phyloP scores from a whole-genome alignment of 1,140 invertebrate genomes.

The Polypedilum vanderplanki region DNA sequence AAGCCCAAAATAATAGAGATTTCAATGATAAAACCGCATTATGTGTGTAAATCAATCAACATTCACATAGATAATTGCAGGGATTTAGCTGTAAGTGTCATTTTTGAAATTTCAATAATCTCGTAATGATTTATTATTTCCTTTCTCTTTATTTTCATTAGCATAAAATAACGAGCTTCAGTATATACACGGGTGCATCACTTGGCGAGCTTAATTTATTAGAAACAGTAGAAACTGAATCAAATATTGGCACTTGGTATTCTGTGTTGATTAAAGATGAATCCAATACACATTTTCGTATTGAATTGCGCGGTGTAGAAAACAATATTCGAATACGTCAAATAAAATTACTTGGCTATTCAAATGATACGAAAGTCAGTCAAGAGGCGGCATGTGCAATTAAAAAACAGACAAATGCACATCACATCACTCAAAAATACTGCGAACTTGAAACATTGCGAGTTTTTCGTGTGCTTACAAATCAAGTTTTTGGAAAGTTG shows the following conservation, averaged over 20 bases:
- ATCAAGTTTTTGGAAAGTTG: slow-evolving; percentile 89
- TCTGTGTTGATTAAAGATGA: slow-evolving; percentile 62
- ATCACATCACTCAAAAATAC: slow-evolving; percentile 72
- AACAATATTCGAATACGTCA: slow-evolving; percentile 83
- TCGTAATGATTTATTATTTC: slow-evolving; percentile 26
- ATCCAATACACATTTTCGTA: slow-evolving; percentile 48
- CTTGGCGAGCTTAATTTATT: slow-evolving; percentile 74
- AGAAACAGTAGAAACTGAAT: slow-evolving; percentile 74
- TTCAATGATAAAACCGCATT: slow-evolving; percentile 41
- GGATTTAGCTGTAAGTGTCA: slow-evolving; percentile 68
- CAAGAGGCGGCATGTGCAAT: slow-evolving; percentile 32
- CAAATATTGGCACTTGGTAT: slow-evolving; percentile 73
- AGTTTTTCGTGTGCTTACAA: slow-evolving; percentile 89
- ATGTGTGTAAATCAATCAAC: slow-evolving; percentile 53
- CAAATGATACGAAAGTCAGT: slow-evolving; percentile 32
- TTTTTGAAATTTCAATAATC: not conserved
- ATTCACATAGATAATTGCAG: slow-evolving; percentile 90
- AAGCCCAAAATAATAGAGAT: slow-evolving; percentile 75
- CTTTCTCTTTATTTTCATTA: slow-evolving; percentile 39
- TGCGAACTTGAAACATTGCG: slow-evolving; percentile 88
- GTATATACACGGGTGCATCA: slow-evolving; percentile 72
- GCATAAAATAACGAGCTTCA: slow-evolving; percentile 82
- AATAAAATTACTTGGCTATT: slow-evolving; percentile 48
- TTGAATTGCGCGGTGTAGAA: slow-evolving; percentile 88
- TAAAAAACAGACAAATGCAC: slow-evolving; percentile 37